phyloP scores from a whole-genome alignment of 1,140 invertebrate species.

The Platyura marginata region DNA sequence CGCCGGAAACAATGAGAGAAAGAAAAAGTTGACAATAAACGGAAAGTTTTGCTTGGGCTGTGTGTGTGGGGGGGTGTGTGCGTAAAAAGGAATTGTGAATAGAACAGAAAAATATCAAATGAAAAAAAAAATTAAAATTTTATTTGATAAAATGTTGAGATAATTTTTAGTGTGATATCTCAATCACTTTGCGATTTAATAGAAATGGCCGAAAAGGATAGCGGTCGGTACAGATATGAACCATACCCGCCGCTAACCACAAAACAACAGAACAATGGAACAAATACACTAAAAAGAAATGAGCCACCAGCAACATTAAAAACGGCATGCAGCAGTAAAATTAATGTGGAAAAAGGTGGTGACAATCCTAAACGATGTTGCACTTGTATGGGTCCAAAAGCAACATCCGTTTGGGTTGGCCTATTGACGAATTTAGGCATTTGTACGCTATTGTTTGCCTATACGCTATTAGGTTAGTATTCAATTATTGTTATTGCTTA shows the following conservation, averaged over 20 bases:
- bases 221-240: conserved; percentile 18
- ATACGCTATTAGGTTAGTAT: conserved; percentile 51
- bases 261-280: conserved; percentile 26
- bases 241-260: conserved; percentile 15
- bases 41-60: no score
- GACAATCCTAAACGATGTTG: conserved; percentile 7
- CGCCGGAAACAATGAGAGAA: no score
- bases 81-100: no score
- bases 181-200: no score
- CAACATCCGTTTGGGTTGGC: conserved; percentile 27
- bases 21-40: no score
- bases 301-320: conserved; percentile 1
- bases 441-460: conserved; percentile 68
- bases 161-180: no score
- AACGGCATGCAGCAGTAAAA: neutral
- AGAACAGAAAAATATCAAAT: no score
- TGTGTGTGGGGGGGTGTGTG: no score
- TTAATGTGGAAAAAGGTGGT: conserved; percentile 13
- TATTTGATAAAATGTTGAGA: no score
- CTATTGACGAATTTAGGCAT: conserved; percentile 76
- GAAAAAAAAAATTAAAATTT: no score
- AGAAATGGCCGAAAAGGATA: conserved; percentile 13
- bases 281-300: conserved; percentile 27
- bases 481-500: neutral
- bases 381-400: conserved; percentile 8